phyloP scores from a whole-genome alignment of 2,888 invertebrate species.

The Rotaria macrura region DNA sequence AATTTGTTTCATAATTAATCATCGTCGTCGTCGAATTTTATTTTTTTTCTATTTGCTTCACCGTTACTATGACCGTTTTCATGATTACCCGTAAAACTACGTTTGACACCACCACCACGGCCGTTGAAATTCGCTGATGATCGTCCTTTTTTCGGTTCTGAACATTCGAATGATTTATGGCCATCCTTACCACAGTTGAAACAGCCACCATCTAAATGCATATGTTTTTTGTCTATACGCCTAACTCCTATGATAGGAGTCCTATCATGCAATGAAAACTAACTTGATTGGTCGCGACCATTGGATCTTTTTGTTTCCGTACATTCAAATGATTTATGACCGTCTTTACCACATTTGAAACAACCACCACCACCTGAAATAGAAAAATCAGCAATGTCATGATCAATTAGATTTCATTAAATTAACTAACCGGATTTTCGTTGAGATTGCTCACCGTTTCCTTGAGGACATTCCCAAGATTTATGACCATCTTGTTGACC shows the following conservation, averaged over 20 bases:
- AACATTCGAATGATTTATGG: background rate
- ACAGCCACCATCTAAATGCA: background rate
- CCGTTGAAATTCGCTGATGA: background rate
- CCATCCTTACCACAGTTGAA: background rate
- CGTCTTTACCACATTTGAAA: background rate
- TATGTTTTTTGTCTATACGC: too few relatives aligned
- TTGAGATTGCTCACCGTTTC: background rate
- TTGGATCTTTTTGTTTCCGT: background rate
- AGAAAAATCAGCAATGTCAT: background rate
- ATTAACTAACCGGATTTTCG: background rate
- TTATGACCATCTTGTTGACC: background rate
- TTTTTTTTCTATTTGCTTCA: background rate
- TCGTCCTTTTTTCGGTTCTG: background rate
- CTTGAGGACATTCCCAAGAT: background rate
- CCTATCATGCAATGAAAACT: too few relatives aligned
- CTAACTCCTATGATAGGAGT: too few relatives aligned
- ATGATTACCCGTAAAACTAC: background rate
- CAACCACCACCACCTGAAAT: background rate
- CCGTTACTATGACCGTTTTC: background rate
- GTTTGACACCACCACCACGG: constrained; percentile 7
- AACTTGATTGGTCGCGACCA: background rate
- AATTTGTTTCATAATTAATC: background rate
- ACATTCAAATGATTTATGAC: background rate
- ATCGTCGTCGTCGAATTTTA: background rate
- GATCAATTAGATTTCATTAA: background rate